Evolutionary conservation across 2,113 vertebrate genomes (phyloP).

Genomic region (Equus quagga): DNA sequence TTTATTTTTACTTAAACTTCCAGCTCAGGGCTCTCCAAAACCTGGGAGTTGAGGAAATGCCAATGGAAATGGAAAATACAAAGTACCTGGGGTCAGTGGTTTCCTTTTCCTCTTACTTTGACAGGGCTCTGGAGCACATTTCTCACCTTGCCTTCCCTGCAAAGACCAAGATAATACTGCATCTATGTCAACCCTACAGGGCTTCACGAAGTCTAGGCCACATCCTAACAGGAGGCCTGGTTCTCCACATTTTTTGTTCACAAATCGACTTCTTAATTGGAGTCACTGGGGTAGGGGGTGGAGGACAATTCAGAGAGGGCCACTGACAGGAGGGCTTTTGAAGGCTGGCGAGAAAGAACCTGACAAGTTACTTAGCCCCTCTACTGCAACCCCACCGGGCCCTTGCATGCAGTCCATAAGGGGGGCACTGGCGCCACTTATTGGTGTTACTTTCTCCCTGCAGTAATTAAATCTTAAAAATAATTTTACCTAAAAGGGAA

Average conservation of each 20-base stretch:
- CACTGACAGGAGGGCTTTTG: conserved; percentile 50
- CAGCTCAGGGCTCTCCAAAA: neutral
- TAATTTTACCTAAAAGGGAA: conserved; percentile 24
- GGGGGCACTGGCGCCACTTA: neutral
- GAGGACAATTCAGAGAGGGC: conserved; percentile 63
- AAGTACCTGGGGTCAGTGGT: neutral
- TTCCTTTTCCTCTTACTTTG: neutral
- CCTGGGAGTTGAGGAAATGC: neutral
- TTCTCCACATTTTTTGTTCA: conserved; percentile 79
- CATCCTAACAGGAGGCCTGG: conserved; percentile 81
- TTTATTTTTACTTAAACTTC: conserved; percentile 13
- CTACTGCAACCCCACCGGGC: neutral
- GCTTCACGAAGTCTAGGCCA: conserved; percentile 46
- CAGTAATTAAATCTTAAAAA: neutral
- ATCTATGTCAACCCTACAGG: neutral
- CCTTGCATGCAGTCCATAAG: neutral
- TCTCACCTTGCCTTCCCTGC: neutral
- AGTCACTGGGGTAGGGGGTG: neutral
- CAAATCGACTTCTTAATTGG: conserved; percentile 67
- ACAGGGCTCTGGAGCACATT: neutral
- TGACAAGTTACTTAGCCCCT: conserved; percentile 70
- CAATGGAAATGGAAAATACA: neutral
- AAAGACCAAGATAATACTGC: neutral
- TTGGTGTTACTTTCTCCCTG: neutral
- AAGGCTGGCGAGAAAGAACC: conserved; percentile 57